Base-by-base conservation (phyloP, 2,888 invertebrate species). In the Cheilosia pagana region DNA sequence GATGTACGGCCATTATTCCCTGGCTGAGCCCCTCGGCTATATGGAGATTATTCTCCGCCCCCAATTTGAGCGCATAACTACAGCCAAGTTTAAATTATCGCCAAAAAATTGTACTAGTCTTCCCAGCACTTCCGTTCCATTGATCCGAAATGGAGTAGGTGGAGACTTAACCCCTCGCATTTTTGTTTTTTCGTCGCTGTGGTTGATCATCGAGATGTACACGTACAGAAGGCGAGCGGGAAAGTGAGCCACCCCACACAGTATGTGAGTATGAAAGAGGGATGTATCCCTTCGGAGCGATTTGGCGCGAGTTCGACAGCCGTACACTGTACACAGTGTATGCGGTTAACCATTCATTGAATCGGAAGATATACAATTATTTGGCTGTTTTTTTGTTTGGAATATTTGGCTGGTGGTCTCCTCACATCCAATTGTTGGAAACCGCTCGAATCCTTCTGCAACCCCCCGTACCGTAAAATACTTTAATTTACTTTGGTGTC, bases 311-410 rank as follows among this genome's bases (percentile, higher is more conserved):
- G 65, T 71, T 72, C 72, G 71, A 28, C 55, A 67, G 67, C 55
- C 68, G 39, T 68, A 72, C 67, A 78, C 48, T 45, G 50, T 57
- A 68, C 63, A 72, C 67, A 78, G 41, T 45, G 50, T 57, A 68
- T 72, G 71, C 68, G 82, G 82, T 78, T 78, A 78, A 62, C 82
- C 78, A 68, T 72, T 82, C 78, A 82, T 72, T 78, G 72, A 78
- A 81, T 74, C 55, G 72, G 67, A 62, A 78, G 82, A 78, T 63
- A 50, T 67, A 82, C 55, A 71, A 60, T 59, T 60, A 25, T 81
- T 72, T 72, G 63, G 76, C 63, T 57, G 50, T 77, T 19, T 35
- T 72, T 10, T 67, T 50, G 3, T 10, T 45, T 45, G 16, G n/a
- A 23, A 19, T 50, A 31, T 65, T 53, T 50, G 23, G 52, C 50